Percentiles rank a stretch among this genome's conserved stretches.
Evolutionary conservation across 2,888 invertebrate species (phyloP).

Genomic region (Lampropteryx suffumata): DNA sequence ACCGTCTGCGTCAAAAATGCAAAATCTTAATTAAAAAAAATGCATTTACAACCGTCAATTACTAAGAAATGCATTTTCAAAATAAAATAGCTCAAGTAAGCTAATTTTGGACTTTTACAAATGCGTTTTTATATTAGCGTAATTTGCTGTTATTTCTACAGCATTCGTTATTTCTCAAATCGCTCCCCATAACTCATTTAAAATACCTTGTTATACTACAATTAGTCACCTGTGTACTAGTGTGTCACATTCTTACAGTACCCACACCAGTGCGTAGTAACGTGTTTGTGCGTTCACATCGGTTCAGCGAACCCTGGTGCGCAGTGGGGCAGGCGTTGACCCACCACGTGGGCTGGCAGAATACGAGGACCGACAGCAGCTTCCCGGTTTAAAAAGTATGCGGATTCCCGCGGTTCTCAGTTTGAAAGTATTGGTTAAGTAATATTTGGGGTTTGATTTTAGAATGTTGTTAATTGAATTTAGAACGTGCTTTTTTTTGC

Average conservation of each 20-base stretch:
- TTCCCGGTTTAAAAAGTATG: slow-evolving; percentile 33
- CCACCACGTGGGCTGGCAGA: slow-evolving; percentile 71
- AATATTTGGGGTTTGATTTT: background rate
- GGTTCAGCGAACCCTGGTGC: slow-evolving; percentile 67
- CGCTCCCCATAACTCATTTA: slow-evolving; percentile 20
- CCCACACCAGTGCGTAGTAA: slow-evolving; percentile 25
- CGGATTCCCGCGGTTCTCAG: slow-evolving; percentile 7
- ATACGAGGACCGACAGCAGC: slow-evolving; percentile 21
- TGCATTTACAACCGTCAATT: too few relatives aligned
- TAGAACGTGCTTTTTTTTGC: background rate
- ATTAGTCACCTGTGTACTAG: slow-evolving; percentile 31
- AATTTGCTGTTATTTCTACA: background rate
- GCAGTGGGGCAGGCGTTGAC: slow-evolving; percentile 80
- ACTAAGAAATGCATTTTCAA: too few relatives aligned
- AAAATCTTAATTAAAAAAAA: too few relatives aligned
- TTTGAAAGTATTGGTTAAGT: slow-evolving; percentile 11
- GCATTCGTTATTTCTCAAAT: slow-evolving; percentile 15
- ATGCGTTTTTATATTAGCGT: too few relatives aligned
- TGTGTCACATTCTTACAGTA: slow-evolving; percentile 27
- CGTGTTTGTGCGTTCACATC: slow-evolving; percentile 31
- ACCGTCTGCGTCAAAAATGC: too few relatives aligned
- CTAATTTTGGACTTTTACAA: too few relatives aligned
- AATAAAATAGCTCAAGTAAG: too few relatives aligned
- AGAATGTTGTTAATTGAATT: background rate
- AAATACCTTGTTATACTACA: slow-evolving; percentile 33